A percentile compares a stretch with the other conserved stretches of the same genome.
phyloP scores from a whole-genome alignment of 2,113 vertebrate species.

The Ovibos moschatus region DNA sequence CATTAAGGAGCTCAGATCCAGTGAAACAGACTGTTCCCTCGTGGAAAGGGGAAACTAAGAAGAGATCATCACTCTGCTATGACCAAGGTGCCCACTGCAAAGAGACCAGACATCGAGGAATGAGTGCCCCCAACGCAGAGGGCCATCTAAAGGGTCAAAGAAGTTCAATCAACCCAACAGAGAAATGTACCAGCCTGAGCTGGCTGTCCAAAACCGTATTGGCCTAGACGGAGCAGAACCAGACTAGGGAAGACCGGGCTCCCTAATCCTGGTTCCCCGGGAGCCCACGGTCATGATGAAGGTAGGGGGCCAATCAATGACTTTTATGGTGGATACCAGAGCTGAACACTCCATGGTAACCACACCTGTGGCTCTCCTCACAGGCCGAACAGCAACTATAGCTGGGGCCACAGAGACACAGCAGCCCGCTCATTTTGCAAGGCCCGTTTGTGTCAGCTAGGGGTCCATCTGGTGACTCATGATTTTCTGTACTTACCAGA shows the following conservation, averaged over 20 bases:
- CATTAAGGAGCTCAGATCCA: neutral
- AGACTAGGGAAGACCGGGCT: neutral
- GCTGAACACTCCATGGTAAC: neutral
- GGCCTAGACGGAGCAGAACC: rapidly evolving
- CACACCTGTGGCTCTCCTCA: neutral
- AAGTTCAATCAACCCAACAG: neutral
- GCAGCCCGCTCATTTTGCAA: neutral
- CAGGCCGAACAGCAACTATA: rapidly evolving
- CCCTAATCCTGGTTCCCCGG: neutral
- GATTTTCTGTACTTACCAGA: neutral
- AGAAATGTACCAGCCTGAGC: neutral
- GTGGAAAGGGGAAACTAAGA: neutral
- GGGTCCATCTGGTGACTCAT: neutral
- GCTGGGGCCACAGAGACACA: neutral
- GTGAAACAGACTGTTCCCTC: rapidly evolving
- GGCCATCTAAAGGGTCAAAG: neutral
- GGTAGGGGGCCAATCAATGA: neutral
- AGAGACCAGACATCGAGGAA: neutral
- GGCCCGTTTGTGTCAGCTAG: neutral
- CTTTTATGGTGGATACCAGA: rapidly evolving
- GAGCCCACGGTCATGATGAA: neutral
- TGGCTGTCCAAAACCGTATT: neutral
- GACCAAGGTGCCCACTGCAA: rapidly evolving
- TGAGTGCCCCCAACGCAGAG: neutral
- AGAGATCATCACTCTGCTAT: neutral